phyloP scores from a whole-genome alignment of 2,113 vertebrate species.

The Colius striatus region DNA sequence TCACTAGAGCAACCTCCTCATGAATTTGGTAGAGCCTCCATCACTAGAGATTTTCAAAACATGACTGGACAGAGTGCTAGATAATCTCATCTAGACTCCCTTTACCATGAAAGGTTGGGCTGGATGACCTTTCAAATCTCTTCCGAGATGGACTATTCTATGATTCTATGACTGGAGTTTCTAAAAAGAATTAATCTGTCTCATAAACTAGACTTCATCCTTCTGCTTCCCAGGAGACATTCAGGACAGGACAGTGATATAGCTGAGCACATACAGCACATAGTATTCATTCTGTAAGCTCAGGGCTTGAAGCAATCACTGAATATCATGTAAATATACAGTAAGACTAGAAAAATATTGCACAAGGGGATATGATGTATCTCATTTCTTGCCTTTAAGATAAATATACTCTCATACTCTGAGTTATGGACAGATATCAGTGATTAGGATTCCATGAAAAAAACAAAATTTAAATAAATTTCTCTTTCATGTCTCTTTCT shows the following conservation, averaged over 20 bases:
- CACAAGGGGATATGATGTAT: background rate
- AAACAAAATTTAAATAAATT: background rate
- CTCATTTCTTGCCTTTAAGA: background rate
- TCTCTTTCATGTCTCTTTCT: too few species aligned
- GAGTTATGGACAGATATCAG: background rate
- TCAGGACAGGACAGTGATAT: background rate
- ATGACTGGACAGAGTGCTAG: fast-evolving
- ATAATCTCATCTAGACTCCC: background rate
- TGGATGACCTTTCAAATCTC: background rate
- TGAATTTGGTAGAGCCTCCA: background rate
- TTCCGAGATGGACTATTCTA: background rate
- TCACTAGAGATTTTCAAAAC: background rate
- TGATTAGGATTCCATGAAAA: background rate
- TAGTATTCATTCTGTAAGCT: background rate
- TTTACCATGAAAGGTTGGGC: background rate
- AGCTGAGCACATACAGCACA: background rate
- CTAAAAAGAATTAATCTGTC: background rate
- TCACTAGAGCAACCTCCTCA: background rate
- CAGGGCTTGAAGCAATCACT: background rate
- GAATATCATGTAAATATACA: background rate
- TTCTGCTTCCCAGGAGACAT: background rate
- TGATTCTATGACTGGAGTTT: background rate
- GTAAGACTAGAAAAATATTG: background rate
- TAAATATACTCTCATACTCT: background rate
- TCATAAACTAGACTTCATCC: background rate